Conservation (phyloP, 2,888 invertebrate genomes). For the Apocheima hispidaria region DNA sequence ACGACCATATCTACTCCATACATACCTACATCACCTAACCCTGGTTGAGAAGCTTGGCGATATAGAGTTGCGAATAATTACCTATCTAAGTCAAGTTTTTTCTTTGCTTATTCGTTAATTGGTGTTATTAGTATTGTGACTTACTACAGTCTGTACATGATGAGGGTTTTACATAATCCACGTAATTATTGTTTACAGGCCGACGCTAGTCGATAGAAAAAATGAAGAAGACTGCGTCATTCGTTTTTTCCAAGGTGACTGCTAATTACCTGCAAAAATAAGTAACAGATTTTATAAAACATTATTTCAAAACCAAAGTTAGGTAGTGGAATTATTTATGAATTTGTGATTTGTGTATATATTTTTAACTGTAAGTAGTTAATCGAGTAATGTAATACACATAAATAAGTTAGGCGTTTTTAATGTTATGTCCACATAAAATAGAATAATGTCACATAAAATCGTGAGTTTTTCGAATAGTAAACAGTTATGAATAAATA, state of each 20-base stretch:
- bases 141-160: background rate
- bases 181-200: slow-evolving; percentile 48
- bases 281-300: slow-evolving; percentile 8
- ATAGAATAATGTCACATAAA: slow-evolving; percentile 4
- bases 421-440: background rate
- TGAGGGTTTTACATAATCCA: background rate
- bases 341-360: slow-evolving; percentile 29
- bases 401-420: background rate
- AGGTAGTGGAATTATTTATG: slow-evolving; percentile 56
- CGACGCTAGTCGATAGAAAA: slow-evolving; percentile 58
- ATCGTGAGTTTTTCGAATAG: slow-evolving; percentile 18
- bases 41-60: too few relatives aligned
- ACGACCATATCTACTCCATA: too few relatives aligned
- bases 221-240: slow-evolving; percentile 31
- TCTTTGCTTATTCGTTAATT: too few relatives aligned
- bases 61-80: too few relatives aligned
- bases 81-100: too few relatives aligned
- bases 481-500: slow-evolving; percentile 7
- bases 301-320: slow-evolving; percentile 67
- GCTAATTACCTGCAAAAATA: slow-evolving; percentile 13
- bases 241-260: slow-evolving; percentile 24
- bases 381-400: background rate
- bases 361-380: slow-evolving; percentile 16
- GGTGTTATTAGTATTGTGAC: background rate
- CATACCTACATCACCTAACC: too few relatives aligned